A percentile compares a stretch with the other conserved stretches of the same genome.
These are phyloP conservation scores for Torymus texanus DNA, from an alignment of 2,888 invertebrate species.

Conservation along the genomic window DNA sequence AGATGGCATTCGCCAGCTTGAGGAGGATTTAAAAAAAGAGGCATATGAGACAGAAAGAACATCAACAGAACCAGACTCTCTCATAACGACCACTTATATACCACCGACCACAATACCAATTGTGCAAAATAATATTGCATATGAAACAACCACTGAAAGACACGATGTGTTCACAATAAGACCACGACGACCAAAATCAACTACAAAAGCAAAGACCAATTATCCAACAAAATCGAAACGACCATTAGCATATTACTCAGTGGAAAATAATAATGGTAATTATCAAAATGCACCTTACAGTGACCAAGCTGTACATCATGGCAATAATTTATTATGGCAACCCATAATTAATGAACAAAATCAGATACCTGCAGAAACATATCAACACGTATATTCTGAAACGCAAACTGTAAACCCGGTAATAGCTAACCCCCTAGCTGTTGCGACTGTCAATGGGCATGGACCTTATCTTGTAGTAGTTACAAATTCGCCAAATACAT, in stretches of 20 bases:
- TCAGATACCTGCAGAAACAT: conserved; percentile 1
- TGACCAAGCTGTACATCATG: conserved; percentile 59
- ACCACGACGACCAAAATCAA: conserved; percentile 16
- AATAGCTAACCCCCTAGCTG: conserved; percentile 56
- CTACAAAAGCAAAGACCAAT: background rate
- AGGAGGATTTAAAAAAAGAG: conserved; percentile 65
- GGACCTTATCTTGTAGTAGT: conserved; percentile 58
- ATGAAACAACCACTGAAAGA: conserved; percentile 36
- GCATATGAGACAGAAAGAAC: conserved; percentile 60
- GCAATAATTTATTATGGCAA: conserved; percentile 63
- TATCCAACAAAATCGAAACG: conserved; percentile 13
- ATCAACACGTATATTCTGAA: conserved; percentile 37
- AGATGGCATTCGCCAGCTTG: conserved; percentile 63
- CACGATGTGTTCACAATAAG: conserved; percentile 47
- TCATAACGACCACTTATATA: background rate
- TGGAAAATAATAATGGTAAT: conserved; percentile 3
- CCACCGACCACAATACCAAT: background rate
- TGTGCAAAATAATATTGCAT: background rate
- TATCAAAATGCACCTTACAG: background rate
- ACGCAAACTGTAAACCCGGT: conserved; percentile 48
- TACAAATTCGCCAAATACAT: conserved; percentile 19
- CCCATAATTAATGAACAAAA: conserved; percentile 62
- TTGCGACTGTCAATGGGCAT: conserved; percentile 58
- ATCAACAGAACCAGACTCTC: conserved; percentile 48
- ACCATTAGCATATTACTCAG: background rate